Evolutionary conservation across 2,888 invertebrate species (phyloP), one percentile per base, ranked within the genome.

Genomic region (Caprella mutica): DNA sequence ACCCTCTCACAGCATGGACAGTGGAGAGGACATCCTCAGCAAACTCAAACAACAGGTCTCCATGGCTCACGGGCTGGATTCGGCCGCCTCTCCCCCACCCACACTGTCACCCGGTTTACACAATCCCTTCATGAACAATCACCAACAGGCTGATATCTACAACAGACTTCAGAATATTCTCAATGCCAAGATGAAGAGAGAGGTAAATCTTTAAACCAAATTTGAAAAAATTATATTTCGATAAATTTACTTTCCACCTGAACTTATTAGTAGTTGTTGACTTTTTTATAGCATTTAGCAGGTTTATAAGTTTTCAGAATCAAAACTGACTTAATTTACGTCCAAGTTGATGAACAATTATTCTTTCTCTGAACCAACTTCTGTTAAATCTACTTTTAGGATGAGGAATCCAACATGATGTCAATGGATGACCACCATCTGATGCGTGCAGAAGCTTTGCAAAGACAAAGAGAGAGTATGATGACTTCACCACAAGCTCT

Each of bases 361-460:
- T 42, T 42, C 42, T 42, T 17, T 42, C 19, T 42, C 19, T 42
- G n/a, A 35, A 35, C n/a, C 12, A 9, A 35, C n/a, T 12, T 35
- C 35, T 14, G 35, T 12, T n/a, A n/a, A n/a, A n/a, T n/a, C n/a
- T n/a, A n/a, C n/a, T n/a, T n/a, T n/a, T n/a, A n/a, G n/a, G n/a
- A n/a, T n/a, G n/a, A n/a, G n/a, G n/a, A n/a, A n/a, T n/a, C n/a
- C n/a, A n/a, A n/a, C n/a, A n/a, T n/a, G n/a, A n/a, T n/a, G n/a
- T n/a, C n/a, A n/a, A n/a, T n/a, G n/a, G n/a, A n/a, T n/a, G n/a
- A n/a, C n/a, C n/a, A n/a, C n/a, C n/a, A n/a, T n/a, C n/a, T n/a
- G n/a, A 40, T 60, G 43, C 57, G 63, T 52, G 63, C 63, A 29
- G 63, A 64, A 56, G 59, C 55, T 30, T 44, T 64, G n/a, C 63